A percentile compares a stretch with the other conserved stretches of the same genome.
These are phyloP conservation scores for Saxicola maurus DNA, from an alignment of 2,797 vertebrate genomes.

Conservation along the genomic window DNA sequence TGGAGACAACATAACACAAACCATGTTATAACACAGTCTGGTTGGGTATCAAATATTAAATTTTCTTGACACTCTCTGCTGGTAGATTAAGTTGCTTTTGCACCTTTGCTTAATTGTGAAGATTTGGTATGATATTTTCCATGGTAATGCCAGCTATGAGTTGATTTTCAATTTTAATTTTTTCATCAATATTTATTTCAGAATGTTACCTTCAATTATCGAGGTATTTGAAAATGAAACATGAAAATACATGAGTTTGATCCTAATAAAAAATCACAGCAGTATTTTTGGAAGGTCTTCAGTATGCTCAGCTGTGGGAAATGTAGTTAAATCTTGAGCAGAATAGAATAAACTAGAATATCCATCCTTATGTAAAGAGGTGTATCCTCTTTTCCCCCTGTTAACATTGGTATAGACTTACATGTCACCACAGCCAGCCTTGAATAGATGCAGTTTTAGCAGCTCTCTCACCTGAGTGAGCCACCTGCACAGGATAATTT, in stretches of 20 bases:
- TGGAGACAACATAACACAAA: not conserved
- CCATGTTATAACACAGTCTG: not conserved
- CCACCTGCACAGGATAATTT: not conserved
- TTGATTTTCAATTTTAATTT: not conserved
- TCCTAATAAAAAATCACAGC: not conserved
- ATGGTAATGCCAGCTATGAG: not conserved
- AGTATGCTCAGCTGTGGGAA: not conserved
- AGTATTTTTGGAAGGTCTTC: not conserved
- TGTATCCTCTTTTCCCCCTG: not conserved
- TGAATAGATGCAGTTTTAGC: not conserved
- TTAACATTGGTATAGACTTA: not conserved
- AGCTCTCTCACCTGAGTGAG: not conserved
- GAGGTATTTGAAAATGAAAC: not conserved
- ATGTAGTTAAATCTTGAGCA: not conserved
- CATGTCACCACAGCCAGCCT: not conserved
- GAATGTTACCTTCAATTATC: not conserved
- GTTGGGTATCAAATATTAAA: not conserved
- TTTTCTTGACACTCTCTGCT: not conserved
- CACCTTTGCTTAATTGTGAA: not conserved
- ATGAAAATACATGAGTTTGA: not conserved
- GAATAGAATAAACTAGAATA: not conserved
- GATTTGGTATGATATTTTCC: not conserved
- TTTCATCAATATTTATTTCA: not conserved
- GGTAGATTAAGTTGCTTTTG: not conserved
- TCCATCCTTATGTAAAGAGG: not conserved